Percentiles rank a stretch among this genome's conserved stretches.
Evolutionary conservation across 2,888 invertebrate genomes (phyloP).

Genomic region (Trichogramma dendrolimi): DNA sequence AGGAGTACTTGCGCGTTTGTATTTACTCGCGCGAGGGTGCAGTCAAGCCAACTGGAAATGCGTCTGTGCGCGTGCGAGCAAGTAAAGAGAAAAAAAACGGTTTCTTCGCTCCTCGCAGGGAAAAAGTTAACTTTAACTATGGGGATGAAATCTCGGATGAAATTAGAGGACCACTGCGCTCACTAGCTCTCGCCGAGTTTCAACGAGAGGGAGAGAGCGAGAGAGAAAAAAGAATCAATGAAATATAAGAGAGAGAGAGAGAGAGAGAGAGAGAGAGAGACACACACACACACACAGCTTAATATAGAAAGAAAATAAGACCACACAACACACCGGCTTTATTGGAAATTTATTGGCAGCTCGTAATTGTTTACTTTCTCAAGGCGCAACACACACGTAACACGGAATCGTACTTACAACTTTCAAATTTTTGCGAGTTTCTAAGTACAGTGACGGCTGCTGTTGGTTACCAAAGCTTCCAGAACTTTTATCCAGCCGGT

Average conservation of each 20-base stretch:
- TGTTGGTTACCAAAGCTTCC: no score
- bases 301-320: no score
- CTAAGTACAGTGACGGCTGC: no score
- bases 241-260: not conserved
- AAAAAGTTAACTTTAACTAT: constrained; percentile 8
- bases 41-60: constrained; percentile 25
- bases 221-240: not conserved
- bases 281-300: no score
- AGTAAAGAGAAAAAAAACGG: constrained; percentile 2
- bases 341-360: constrained; percentile 10
- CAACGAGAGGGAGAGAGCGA: no score
- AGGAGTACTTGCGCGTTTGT: constrained; percentile 5
- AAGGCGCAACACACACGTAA: no score
- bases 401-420: no score
- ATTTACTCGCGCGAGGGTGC: constrained; percentile 21
- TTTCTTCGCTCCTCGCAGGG: not conserved
- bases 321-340: not conserved
- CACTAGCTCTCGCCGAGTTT: no score
- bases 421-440: no score
- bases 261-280: not conserved
- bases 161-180: constrained; percentile 13
- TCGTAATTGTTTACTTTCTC: constrained; percentile 8
- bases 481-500: no score
- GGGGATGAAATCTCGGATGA: constrained; percentile 19
- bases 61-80: constrained; percentile 7